Percentiles rank a stretch among this genome's conserved stretches.
Conservation (phyloP, 2,113 vertebrate species). For the Ptyas mucosa region DNA sequence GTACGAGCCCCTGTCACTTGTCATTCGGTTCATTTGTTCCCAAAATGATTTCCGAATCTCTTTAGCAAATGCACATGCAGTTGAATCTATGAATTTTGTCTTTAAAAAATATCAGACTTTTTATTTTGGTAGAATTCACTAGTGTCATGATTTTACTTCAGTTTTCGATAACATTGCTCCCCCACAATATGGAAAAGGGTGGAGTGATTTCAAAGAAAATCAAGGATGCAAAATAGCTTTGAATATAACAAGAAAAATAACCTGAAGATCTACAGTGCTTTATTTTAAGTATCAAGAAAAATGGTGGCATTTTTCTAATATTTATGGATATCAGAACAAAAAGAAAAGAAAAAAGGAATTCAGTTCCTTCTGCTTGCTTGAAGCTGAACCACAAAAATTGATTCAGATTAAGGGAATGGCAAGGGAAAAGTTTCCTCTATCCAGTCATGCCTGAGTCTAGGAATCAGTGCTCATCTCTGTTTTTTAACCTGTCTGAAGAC, state of each 20-base stretch:
- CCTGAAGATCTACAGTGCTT: not conserved
- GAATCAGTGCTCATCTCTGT: not conserved
- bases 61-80: not conserved
- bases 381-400: not conserved
- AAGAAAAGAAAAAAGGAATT: not conserved
- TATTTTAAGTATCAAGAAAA: not conserved
- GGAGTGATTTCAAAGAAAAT: not conserved
- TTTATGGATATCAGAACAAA: not conserved
- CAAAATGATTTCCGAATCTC: not conserved
- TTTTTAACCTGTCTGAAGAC: not conserved
- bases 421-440: not conserved
- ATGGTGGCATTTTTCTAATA: too few species aligned
- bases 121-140: not conserved
- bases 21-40: conserved; percentile 3
- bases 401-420: not conserved
- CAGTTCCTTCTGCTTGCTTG: not conserved
- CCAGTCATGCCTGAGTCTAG: not conserved
- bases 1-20: not conserved
- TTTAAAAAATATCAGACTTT: not conserved
- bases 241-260: not conserved
- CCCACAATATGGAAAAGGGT: not conserved
- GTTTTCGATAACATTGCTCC: not conserved
- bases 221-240: not conserved
- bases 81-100: not conserved
- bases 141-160: not conserved